A percentile compares a stretch with the other conserved stretches of the same genome.
phyloP scores from a whole-genome alignment of 2,113 vertebrate species.

The Dolichotis patagonum region DNA sequence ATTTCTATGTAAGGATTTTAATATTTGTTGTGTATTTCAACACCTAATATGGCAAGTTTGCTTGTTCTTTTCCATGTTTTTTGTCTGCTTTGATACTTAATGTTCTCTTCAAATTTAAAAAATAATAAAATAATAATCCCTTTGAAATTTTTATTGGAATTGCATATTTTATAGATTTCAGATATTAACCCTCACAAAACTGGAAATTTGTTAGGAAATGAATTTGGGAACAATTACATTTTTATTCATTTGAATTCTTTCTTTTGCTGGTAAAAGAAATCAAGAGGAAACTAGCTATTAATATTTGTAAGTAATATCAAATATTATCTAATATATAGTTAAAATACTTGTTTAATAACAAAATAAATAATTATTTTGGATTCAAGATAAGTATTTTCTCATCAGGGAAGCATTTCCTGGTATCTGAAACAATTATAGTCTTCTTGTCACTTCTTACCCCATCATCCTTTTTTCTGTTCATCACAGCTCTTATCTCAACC shows the following conservation, averaged over 20 bases:
- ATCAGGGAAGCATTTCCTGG: background rate
- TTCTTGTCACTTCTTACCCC: background rate
- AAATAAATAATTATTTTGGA: background rate
- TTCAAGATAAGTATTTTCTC: conserved; percentile 26
- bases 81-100: background rate
- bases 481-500: background rate
- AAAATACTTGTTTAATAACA: background rate
- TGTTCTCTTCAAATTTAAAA: background rate
- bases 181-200: conserved; percentile 8
- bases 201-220: background rate
- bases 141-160: background rate
- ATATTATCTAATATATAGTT: background rate
- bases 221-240: background rate
- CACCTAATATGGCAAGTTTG: background rate
- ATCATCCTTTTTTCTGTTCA: background rate
- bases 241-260: background rate
- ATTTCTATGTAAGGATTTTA: background rate
- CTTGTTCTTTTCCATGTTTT: conserved; percentile 7
- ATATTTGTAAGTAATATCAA: conserved; percentile 17
- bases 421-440: background rate
- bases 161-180: background rate
- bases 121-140: background rate
- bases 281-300: background rate
- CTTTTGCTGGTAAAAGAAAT: conserved; percentile 26
- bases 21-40: conserved; percentile 22